Percentiles rank a stretch among this genome's conserved stretches.
phyloP scores from a whole-genome alignment of 2,888 invertebrate genomes.

The Chaetogeoica ovagalla region DNA sequence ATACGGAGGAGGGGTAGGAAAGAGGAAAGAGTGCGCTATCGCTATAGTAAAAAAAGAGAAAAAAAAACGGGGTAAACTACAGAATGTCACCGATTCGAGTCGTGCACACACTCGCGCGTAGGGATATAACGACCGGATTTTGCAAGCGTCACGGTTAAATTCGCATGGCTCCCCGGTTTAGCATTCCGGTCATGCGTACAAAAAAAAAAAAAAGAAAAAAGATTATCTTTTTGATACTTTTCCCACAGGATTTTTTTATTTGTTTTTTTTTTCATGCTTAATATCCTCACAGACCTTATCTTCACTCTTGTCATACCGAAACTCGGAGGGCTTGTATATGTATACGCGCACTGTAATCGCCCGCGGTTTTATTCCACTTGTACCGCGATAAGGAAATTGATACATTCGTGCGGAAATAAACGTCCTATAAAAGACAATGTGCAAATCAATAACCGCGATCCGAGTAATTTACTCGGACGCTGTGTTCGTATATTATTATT shows the following conservation, averaged over 20 bases:
- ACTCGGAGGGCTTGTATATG: not conserved
- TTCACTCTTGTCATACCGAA: not conserved
- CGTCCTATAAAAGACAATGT: no score
- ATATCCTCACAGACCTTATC: no score
- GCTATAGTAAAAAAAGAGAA: not conserved
- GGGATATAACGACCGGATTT: not conserved
- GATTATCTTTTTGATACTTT: constrained; percentile 20
- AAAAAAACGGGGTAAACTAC: not conserved
- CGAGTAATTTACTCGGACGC: no score
- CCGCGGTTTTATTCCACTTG: no score
- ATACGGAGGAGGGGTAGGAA: no score
- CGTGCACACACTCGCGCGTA: no score
- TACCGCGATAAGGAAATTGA: no score
- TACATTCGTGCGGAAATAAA: no score
- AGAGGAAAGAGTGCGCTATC: not conserved
- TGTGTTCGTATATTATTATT: no score
- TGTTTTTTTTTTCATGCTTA: not conserved
- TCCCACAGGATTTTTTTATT: not conserved
- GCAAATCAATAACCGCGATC: no score
- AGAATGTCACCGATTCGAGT: not conserved
- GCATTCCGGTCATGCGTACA: constrained; percentile 18
- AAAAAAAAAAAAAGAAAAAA: not conserved
- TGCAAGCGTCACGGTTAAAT: not conserved
- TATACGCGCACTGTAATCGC: no score
- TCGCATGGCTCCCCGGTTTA: not conserved